phyloP scores from a whole-genome alignment of 2,888 invertebrate genomes.

The Vesta saturnalis region DNA sequence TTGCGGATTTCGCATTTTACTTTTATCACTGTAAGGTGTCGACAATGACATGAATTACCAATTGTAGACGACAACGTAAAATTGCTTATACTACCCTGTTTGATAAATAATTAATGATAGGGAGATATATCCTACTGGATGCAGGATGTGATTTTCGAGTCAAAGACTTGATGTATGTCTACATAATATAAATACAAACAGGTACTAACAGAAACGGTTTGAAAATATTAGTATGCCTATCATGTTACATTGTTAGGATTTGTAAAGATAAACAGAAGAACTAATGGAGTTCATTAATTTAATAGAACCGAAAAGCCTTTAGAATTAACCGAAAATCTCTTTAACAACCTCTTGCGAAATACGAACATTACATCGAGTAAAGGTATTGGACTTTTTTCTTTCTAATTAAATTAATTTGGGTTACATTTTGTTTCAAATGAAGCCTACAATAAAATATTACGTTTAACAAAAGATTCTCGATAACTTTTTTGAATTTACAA shows the following conservation, averaged over 20 bases:
- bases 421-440: neutral
- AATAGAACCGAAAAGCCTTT: constrained; percentile 38
- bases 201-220: neutral
- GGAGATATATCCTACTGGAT: neutral
- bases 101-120: constrained; percentile 24
- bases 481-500: too few species aligned
- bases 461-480: too few species aligned
- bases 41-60: constrained; percentile 34
- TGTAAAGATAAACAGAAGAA: constrained; percentile 41
- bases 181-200: neutral
- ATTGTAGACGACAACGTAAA: constrained; percentile 21
- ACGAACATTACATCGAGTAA: constrained; percentile 14
- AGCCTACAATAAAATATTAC: too few species aligned
- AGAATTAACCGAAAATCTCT: constrained; percentile 35
- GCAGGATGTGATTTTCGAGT: constrained; percentile 1
- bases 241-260: constrained; percentile 36
- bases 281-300: constrained; percentile 47
- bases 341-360: constrained; percentile 29
- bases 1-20: constrained; percentile 19
- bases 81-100: constrained; percentile 11
- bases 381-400: neutral
- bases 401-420: neutral
- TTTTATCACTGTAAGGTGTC: constrained; percentile 20
- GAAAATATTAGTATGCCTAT: constrained; percentile 23
- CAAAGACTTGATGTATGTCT: neutral